A percentile compares a stretch with the other conserved stretches of the same genome.
phyloP scores from a whole-genome alignment of 1,140 invertebrate genomes.

The Zaprionus lachaisei region DNA sequence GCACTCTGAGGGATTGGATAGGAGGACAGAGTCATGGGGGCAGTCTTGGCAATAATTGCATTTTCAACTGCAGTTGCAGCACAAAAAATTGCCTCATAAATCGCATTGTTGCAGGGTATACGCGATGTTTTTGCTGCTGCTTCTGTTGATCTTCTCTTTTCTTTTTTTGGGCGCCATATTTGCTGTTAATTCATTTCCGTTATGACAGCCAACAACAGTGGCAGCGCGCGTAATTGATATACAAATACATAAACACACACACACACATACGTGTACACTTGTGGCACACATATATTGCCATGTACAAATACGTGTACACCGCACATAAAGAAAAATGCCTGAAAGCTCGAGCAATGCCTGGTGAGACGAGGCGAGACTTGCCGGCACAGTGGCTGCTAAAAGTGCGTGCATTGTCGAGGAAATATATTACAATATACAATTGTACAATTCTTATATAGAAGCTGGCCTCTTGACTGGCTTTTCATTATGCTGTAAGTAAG shows the following conservation, averaged over 20 bases:
- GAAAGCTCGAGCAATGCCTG: constrained; percentile 35
- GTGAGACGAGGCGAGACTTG: constrained; percentile 5
- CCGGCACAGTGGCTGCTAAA: constrained; percentile 34
- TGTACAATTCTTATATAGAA: not conserved
- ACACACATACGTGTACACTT: constrained; percentile 18
- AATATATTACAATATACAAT: not conserved
- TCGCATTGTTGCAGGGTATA: constrained; percentile 35
- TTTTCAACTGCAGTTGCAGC: constrained; percentile 62
- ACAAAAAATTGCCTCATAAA: constrained; percentile 61
- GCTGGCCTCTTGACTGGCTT: not conserved
- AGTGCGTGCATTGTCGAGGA: not conserved
- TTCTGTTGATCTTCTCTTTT: constrained; percentile 10
- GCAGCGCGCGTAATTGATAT: constrained; percentile 67
- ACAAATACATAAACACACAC: constrained; percentile 62
- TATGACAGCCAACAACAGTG: constrained; percentile 61
- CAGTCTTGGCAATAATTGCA: constrained; percentile 56
- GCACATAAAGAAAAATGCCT: constrained; percentile 51
- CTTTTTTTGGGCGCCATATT: constrained; percentile 50
- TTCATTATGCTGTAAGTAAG: not conserved
- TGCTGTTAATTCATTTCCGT: constrained; percentile 80
- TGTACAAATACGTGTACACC: constrained; percentile 19
- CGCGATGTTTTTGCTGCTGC: not conserved
- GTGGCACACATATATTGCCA: constrained; percentile 27
- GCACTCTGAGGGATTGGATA: not conserved
- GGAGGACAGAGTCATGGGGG: not conserved